Evolutionary conservation across 1,140 invertebrate species (phyloP).

Genomic region (Daktulosphaira vitifoliae): DNA sequence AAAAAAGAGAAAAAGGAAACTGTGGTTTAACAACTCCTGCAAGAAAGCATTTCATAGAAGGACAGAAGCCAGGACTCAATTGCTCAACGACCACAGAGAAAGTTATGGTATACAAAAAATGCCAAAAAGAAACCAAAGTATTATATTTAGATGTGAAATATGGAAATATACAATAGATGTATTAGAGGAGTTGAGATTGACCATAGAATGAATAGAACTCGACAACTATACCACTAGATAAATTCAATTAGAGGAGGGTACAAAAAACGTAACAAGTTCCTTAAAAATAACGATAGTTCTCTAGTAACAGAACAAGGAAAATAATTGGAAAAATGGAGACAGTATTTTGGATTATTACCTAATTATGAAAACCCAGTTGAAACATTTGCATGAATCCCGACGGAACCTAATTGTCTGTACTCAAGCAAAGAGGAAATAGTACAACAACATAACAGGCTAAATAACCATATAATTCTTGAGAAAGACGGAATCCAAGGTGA

Average conservation of each 20-base stretch:
- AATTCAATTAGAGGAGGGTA: neutral
- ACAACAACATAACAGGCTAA: neutral
- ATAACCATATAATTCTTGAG: neutral
- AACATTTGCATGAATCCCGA: neutral
- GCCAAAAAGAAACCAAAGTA: neutral
- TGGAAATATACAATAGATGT: neutral
- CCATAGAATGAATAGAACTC: neutral
- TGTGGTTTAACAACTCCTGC: neutral
- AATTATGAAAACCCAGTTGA: neutral
- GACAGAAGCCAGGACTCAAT: slow-evolving; percentile 1
- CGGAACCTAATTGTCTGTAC: neutral
- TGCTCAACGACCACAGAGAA: neutral
- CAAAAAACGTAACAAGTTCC: slow-evolving; percentile 3
- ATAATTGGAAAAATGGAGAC: slow-evolving; percentile 2
- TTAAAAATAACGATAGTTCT: slow-evolving; percentile 8
- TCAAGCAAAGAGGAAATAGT: neutral
- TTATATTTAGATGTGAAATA: neutral
- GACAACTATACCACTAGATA: neutral
- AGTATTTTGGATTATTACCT: neutral
- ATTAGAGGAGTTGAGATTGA: neutral
- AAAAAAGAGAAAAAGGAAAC: no score
- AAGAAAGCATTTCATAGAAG: neutral
- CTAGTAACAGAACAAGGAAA: neutral
- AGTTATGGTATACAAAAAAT: neutral
- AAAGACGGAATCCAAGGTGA: neutral